Conservation (phyloP, 2,888 invertebrate species). For the Hylaea fasciaria region DNA sequence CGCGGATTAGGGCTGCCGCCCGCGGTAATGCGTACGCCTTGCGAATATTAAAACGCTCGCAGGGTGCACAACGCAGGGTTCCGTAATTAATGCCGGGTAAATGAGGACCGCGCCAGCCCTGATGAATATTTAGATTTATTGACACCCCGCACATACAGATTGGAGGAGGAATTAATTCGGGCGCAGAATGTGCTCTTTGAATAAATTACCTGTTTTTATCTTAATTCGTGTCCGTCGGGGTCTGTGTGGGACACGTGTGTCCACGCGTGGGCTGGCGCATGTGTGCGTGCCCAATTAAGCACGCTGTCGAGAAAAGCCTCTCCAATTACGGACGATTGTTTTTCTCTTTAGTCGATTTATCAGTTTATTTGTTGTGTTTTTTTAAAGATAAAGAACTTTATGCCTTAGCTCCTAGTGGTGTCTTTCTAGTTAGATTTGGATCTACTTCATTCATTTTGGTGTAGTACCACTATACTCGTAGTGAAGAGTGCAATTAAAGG, state of each 20-base stretch:
- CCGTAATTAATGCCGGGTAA: slow-evolving; percentile 54
- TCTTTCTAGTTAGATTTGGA: not conserved
- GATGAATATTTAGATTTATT: slow-evolving; percentile 70
- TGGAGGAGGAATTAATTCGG: slow-evolving; percentile 49
- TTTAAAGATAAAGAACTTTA: not conserved
- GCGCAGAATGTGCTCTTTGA: slow-evolving; percentile 51
- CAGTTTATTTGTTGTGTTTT: not conserved
- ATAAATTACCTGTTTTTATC: slow-evolving; percentile 61
- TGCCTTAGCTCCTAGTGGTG: not conserved
- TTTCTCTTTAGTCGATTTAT: slow-evolving; percentile 27
- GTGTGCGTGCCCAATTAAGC: slow-evolving; percentile 19
- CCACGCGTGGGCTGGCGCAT: not conserved
- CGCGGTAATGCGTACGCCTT: slow-evolving; percentile 33
- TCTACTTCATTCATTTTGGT: too few species aligned
- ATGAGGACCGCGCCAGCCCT: slow-evolving; percentile 46
- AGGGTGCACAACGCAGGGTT: slow-evolving; percentile 39
- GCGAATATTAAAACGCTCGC: slow-evolving; percentile 49
- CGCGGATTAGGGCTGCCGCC: slow-evolving; percentile 29
- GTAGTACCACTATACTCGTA: too few species aligned
- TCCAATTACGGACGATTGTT: slow-evolving; percentile 24
- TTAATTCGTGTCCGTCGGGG: slow-evolving; percentile 25
- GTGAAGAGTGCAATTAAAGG: too few species aligned
- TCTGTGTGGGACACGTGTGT: not conserved
- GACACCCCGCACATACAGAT: slow-evolving; percentile 53
- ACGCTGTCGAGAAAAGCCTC: slow-evolving; percentile 10